Evolutionary conservation across 1,140 invertebrate species (phyloP), one percentile per base, ranked within the genome.

Genomic region (Cepaea nemoralis): DNA sequence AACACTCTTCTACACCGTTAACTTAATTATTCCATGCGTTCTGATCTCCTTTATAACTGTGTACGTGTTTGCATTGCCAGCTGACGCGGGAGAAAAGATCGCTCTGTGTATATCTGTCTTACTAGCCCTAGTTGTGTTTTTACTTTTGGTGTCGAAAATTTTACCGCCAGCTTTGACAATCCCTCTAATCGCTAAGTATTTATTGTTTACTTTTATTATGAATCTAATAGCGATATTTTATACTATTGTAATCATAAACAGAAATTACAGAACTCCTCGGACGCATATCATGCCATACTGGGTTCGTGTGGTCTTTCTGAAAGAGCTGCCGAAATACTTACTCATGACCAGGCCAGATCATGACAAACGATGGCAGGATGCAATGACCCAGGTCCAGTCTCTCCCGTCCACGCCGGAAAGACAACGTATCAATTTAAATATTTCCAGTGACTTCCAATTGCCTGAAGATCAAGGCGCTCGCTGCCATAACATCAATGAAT

Each of bases 1-100:
- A 91, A 99, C 98, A 0, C 93, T 99, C 16, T 99, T 99, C 93
- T 99, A 99, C 92, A 99, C 98, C 98, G 98, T 99, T 82, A 99
- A 99, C 91, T 80, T 91, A 16, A 89, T 89, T 71, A 87, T 90
- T 48, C 83, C 98, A 37, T 99, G 98, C 0, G 97, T 99, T 63
- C 93, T 99, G 80, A 99, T 99, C 91, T 99, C 98, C 77, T 99
- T 99, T 92, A 95, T 99, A 77, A 99, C 97, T 90, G 97, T 99
- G 31, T 93, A 99, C 80, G 98, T 99, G 66, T 99, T 99, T 92
- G 99, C 99, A 88, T 94, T 99, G 85, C 98, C 98, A 94, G 93
- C 90, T 12, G 90, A 91, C 70, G 87, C 88, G 10, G 90, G 91
- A 0, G 90, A 91, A 83, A 91, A 91, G 85, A 96, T 99, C 12